Conservation (phyloP, 2,888 invertebrate genomes). For the Rambutsinella grinnellia region DNA sequence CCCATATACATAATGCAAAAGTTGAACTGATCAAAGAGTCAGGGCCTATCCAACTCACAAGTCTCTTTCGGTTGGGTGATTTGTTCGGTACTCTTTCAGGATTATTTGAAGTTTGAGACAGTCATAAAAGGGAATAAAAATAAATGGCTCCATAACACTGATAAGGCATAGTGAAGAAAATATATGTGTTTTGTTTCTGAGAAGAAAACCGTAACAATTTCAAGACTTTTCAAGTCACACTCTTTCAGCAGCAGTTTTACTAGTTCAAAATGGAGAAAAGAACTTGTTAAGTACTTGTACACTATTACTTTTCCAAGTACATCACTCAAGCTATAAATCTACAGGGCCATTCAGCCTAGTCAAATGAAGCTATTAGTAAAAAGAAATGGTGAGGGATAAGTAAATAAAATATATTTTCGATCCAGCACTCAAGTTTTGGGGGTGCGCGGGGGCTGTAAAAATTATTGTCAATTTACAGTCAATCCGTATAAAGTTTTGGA, state of each 20-base stretch:
- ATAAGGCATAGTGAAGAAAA: conserved; percentile 30
- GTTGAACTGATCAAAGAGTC: background rate
- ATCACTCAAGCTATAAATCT: conserved; percentile 55
- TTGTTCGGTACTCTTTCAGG: conserved; percentile 58
- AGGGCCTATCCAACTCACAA: background rate
- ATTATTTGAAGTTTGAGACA: conserved; percentile 58
- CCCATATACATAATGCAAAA: too few species aligned
- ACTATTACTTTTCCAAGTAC: conserved; percentile 19
- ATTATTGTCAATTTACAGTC: conserved; percentile 47
- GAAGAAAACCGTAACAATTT: conserved; percentile 15
- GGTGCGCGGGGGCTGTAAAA: conserved; percentile 40
- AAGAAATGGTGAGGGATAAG: conserved; percentile 46
- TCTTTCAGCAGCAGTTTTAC: background rate
- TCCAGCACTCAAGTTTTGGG: conserved; percentile 29
- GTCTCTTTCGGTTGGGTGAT: conserved; percentile 59
- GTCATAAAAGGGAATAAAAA: conserved; percentile 62
- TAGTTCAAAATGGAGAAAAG: background rate
- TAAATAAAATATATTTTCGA: conserved; percentile 57
- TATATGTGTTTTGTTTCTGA: conserved; percentile 30
- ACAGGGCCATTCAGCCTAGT: conserved; percentile 53
- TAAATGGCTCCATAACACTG: conserved; percentile 61
- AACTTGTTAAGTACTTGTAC: background rate
- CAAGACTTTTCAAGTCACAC: conserved; percentile 7
- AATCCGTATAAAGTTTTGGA: conserved; percentile 29
- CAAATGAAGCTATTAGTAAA: conserved; percentile 56